Percentiles rank a stretch among this genome's conserved stretches.
Conservation (phyloP, 2,113 vertebrate genomes). For the Heteronetta atricapilla region DNA sequence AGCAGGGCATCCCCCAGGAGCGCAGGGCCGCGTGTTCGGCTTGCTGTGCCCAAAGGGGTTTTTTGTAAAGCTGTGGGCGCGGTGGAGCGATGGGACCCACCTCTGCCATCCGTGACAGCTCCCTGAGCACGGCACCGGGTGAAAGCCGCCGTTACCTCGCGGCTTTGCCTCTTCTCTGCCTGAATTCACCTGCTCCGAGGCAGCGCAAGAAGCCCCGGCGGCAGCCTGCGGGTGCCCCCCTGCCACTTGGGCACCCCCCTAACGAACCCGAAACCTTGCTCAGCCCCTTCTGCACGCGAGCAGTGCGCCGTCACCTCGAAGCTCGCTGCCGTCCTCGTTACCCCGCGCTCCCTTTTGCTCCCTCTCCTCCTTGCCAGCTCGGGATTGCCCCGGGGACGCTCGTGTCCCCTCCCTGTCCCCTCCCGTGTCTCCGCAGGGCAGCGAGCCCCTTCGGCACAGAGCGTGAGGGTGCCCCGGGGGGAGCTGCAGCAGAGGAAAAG, state of each 20-base stretch:
- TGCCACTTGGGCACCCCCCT: not conserved
- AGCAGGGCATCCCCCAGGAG: too few relatives aligned
- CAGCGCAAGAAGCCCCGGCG: not conserved
- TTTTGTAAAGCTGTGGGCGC: too few relatives aligned
- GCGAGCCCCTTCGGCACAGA: rapidly evolving
- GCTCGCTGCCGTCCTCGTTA: not conserved
- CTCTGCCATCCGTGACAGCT: not conserved
- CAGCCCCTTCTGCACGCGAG: too few relatives aligned
- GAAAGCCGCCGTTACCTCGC: rapidly evolving
- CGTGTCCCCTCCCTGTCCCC: rapidly evolving
- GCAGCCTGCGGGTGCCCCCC: not conserved
- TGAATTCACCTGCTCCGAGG: not conserved
- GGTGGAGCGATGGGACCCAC: too few relatives aligned
- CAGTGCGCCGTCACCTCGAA: not conserved
- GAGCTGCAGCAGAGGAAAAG: not conserved
- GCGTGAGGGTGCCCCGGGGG: not conserved
- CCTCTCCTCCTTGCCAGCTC: not conserved
- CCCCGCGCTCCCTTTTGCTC: rapidly evolving
- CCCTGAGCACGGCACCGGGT: rapidly evolving
- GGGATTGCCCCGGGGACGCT: not conserved
- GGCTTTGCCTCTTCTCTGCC: not conserved
- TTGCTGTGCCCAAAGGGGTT: not conserved
- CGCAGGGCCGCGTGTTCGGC: not conserved
- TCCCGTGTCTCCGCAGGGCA: rapidly evolving
- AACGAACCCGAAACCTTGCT: not conserved